Evolutionary conservation across 1,140 invertebrate species (phyloP), one percentile per base, ranked within the genome.

Genomic region (Sitobion miscanthi): DNA sequence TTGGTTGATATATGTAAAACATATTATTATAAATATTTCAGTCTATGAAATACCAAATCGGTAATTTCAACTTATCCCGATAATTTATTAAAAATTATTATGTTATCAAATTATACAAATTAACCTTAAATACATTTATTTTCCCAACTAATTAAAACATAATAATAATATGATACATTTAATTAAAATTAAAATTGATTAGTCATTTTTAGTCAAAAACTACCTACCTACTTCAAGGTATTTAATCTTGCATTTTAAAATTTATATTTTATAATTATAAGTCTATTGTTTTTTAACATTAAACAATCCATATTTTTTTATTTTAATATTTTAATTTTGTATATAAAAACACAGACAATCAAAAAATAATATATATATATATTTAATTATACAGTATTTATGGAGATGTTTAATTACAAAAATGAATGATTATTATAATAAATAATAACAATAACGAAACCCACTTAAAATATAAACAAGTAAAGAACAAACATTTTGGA

Each of bases 341-440:
- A 25, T 14, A 47, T 47, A 86, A 86, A 86, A 86, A 86, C 57
- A 62, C 62, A 7, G 86, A 88, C 86, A 88, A 88, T 88, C 86
- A 88, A 20, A 52, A 88, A 25, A 52, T 52, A 20, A 49, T 49
- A 49, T 49, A 49, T 49, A 49, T 49, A 49, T 52, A 52, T 52
- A 52, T 52, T 52, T 52, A 52, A 52, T 52, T 17, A 52, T 52
- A 52, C 49, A 52, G 14, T 52, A 52, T 52, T 52, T 52, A 52
- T 14, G 14, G 14, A 52, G 49, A 17, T 17, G 49, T 17, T 52
- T 52, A 17, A 52, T 17, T 52, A 52, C 14, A 20, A 52, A 52
- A 52, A 52, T 52, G 14, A 52, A 52, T 52, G 17, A 20, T 52
- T 52, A 52, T 52, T 52, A 52, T 17, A 4, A 52, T 52, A 17